A percentile compares a stretch with the other conserved stretches of the same genome.
Evolutionary conservation across 2,797 vertebrate genomes (phyloP).

Genomic region (Cottoperca gobio): DNA sequence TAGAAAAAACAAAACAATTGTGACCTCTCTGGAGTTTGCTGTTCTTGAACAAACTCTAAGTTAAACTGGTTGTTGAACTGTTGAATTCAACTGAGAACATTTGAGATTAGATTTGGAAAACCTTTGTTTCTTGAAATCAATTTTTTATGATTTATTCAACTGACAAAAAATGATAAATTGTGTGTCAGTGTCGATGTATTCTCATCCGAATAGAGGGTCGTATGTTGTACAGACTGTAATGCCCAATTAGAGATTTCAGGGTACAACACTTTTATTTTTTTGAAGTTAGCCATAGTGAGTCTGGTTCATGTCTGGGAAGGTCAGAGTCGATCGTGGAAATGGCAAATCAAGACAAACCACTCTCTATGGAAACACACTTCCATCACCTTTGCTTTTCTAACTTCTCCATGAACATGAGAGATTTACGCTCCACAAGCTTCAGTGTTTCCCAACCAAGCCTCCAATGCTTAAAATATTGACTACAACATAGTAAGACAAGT

Average conservation of each 20-base stretch:
- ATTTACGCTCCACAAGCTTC: background rate
- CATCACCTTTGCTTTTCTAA: background rate
- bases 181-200: background rate
- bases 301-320: background rate
- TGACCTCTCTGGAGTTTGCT: conserved; percentile 22
- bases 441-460: background rate
- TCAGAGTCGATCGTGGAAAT: background rate
- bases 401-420: background rate
- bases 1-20: conserved; percentile 2
- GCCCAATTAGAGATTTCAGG: background rate
- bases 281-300: background rate
- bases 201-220: background rate
- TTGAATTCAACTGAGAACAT: background rate
- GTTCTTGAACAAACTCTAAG: background rate
- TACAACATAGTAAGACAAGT: background rate
- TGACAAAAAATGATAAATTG: background rate
- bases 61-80: background rate
- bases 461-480: background rate
- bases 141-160: background rate
- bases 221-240: background rate
- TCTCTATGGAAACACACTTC: background rate
- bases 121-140: background rate
- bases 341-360: background rate
- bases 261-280: background rate
- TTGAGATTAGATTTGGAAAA: background rate